phyloP scores from a whole-genome alignment of 2,113 vertebrate genomes.

The Haemorhous mexicanus region DNA sequence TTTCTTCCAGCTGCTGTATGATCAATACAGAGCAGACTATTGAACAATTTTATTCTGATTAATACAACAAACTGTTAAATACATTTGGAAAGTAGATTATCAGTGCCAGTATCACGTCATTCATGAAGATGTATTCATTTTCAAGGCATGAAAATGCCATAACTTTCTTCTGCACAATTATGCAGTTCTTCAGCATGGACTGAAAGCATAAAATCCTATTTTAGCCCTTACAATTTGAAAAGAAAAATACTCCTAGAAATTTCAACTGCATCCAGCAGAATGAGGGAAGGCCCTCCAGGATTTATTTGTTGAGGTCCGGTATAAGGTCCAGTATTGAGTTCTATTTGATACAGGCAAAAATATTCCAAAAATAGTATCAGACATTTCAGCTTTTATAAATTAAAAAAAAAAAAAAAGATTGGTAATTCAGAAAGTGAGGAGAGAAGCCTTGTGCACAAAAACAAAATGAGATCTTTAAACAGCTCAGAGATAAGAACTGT shows the following conservation, averaged over 20 bases:
- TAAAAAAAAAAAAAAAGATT: not conserved
- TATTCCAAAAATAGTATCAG: not conserved
- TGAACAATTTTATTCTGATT: slow-evolving; percentile 17
- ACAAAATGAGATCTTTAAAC: not conserved
- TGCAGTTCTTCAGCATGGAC: not conserved
- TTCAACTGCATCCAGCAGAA: not conserved
- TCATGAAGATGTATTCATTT: not conserved
- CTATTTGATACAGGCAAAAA: not conserved
- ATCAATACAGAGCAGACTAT: not conserved
- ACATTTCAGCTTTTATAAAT: not conserved
- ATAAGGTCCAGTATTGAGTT: not conserved
- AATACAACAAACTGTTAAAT: slow-evolving; percentile 26
- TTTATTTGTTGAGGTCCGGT: not conserved
- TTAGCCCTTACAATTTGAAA: not conserved
- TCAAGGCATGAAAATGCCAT: not conserved
- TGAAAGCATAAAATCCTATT: not conserved
- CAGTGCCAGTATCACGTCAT: not conserved
- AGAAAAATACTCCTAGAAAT: not conserved
- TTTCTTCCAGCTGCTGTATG: not conserved
- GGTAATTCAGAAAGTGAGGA: not conserved
- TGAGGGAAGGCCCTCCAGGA: not conserved
- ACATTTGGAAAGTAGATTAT: not conserved
- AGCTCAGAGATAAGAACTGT: not conserved
- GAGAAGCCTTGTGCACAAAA: not conserved
- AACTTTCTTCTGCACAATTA: not conserved